Evolutionary conservation across 2,888 invertebrate genomes (phyloP), one percentile per base, ranked within the genome.

Genomic region (Homarus gammarus): DNA sequence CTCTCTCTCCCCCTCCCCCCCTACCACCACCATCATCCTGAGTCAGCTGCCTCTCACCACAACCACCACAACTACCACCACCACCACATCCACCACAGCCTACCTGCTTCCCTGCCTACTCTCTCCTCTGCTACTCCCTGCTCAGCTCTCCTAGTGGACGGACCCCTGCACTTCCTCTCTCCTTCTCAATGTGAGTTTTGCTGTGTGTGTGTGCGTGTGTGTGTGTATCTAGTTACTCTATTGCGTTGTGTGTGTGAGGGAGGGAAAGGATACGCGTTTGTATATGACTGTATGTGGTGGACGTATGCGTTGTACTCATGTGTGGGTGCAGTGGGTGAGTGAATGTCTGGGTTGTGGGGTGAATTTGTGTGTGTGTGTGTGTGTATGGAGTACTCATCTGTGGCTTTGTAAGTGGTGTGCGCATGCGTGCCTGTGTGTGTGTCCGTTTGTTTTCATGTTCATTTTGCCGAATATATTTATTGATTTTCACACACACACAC

Each of bases 11-110:
- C 36, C 38, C 61, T 12, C 56, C 33, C 12, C 78, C 44, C 44
- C 75, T 49, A 75, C 31, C 49, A 75, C 36, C 33, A 78, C 56
- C 77, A 75, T 22, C 56, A 64, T 64, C 64, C 6, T 27, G 64
- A 22, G 64, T 64, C 64, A 64, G 64, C 64, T 64, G 64, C 64
- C 64, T 64, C 64, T 27, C 64, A n/a, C 64, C 64, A n/a, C 64
- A n/a, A 5, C 64, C 64, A 22, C 27, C 56, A 56, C 56, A 12
- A 56, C n/a, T n/a, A 5, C 64, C 64, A n/a, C 64, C n/a, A 3
- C 64, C 64, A n/a, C 64, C 64, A 56, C 18, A 56, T 0, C 56
- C 15, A 56, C 56, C 56, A 64, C 64, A 64, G 27, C 6, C 64
- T 64, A 64, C 64, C 64, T 64, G 64, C 64, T 8, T 64, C 64